Conservation (phyloP, 2,113 vertebrate genomes). For the Numenius arquata region DNA sequence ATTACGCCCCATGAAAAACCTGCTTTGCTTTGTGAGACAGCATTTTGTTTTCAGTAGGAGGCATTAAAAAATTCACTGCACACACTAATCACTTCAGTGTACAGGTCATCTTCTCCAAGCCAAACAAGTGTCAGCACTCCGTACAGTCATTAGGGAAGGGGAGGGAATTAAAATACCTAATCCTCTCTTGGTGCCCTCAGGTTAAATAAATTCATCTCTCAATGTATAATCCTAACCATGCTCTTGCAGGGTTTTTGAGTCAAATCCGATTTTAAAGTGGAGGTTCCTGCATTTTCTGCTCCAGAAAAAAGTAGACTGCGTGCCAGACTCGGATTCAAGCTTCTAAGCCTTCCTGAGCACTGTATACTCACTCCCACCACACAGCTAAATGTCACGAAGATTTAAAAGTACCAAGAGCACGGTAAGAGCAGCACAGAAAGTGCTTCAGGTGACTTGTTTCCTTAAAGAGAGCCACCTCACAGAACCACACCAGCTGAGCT, state of each 20-base stretch:
- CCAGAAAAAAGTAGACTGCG: neutral
- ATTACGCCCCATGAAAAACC: neutral
- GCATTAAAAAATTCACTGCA: neutral
- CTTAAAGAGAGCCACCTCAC: neutral
- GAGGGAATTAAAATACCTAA: constrained; percentile 31
- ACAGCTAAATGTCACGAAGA: neutral
- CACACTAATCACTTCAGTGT: neutral
- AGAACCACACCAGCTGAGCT: neutral
- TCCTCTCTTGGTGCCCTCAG: constrained; percentile 4
- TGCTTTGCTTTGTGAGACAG: neutral
- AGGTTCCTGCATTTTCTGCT: neutral
- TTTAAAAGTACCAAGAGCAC: neutral
- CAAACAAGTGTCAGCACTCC: constrained; percentile 22
- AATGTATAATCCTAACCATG: neutral
- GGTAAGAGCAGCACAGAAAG: neutral
- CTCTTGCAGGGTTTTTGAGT: neutral
- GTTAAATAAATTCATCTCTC: constrained; percentile 11
- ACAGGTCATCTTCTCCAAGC: neutral
- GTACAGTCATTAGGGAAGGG: neutral
- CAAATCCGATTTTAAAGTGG: neutral
- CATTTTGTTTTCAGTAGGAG: neutral
- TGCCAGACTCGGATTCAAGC: neutral
- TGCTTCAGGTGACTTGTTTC: neutral
- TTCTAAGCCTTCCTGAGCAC: neutral
- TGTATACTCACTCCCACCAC: neutral